These are phyloP conservation scores for Megastigmus dorsalis DNA, from an alignment of 2,888 invertebrate genomes.

Conservation along the genomic window DNA sequence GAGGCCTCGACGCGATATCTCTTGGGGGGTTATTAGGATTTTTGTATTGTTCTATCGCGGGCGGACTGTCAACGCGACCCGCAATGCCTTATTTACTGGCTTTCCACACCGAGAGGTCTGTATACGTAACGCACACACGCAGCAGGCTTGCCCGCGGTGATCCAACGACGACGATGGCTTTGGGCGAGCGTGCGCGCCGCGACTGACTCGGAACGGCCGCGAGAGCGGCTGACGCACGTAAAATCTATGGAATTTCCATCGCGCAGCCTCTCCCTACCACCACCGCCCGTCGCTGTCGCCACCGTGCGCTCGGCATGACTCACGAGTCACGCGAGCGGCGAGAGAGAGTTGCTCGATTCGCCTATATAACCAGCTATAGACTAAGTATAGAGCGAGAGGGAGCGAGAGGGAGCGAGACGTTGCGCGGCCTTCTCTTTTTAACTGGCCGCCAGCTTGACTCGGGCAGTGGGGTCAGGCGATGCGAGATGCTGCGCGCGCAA, in stretches of 20 bases:
- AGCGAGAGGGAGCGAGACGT: not conserved
- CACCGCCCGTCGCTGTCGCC: not conserved
- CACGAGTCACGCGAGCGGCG: conserved; percentile 15
- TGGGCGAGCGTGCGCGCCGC: conserved; percentile 2
- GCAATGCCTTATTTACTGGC: too few relatives aligned
- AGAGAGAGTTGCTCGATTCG: not conserved
- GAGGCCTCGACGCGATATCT: not conserved
- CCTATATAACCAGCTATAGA: too few relatives aligned
- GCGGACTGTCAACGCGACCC: not conserved
- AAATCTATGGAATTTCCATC: conserved; percentile 34
- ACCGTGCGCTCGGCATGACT: not conserved
- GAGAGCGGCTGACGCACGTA: conserved; percentile 22
- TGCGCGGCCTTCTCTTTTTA: too few relatives aligned
- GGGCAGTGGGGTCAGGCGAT: not conserved
- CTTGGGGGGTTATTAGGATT: too few relatives aligned
- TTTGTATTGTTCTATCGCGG: too few relatives aligned
- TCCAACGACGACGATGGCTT: too few relatives aligned
- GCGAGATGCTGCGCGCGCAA: conserved; percentile 24
- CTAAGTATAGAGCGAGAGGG: too few relatives aligned
- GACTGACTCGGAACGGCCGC: too few relatives aligned
- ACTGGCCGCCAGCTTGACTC: not conserved
- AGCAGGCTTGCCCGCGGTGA: too few relatives aligned
- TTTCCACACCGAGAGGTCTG: too few relatives aligned
- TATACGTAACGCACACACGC: not conserved
- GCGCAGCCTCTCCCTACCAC: not conserved